Conservation (phyloP, 2,888 invertebrate species). For the Epinotia nisella region DNA sequence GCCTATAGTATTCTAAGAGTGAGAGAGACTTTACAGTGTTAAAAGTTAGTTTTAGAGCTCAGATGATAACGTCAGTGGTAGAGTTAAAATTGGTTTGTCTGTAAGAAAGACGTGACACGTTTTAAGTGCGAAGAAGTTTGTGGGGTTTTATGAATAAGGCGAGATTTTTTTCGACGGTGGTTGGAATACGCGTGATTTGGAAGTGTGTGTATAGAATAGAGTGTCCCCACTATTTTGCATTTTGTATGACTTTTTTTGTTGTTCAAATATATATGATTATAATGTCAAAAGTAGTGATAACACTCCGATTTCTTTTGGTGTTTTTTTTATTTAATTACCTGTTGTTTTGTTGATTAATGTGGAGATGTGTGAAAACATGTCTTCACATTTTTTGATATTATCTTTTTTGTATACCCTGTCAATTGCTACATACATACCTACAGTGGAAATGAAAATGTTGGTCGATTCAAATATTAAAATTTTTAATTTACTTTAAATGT, state of each 20-base stretch:
- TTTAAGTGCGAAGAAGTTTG: neutral
- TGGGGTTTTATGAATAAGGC: neutral
- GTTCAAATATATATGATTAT: neutral
- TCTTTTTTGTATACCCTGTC: slow-evolving; percentile 15
- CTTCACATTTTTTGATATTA: slow-evolving; percentile 18
- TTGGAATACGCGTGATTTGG: slow-evolving; percentile 24
- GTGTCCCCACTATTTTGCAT: slow-evolving; percentile 17
- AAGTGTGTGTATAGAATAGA: slow-evolving; percentile 3
- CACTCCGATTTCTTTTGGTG: slow-evolving; percentile 16
- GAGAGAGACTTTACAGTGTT: neutral
- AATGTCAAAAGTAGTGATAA: neutral
- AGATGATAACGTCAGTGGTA: neutral
- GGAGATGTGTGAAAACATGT: neutral
- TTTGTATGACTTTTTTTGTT: neutral
- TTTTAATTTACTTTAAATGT: too few relatives aligned
- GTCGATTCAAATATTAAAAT: too few relatives aligned
- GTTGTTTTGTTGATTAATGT: slow-evolving; percentile 7
- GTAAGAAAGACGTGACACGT: neutral
- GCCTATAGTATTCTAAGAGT: too few relatives aligned
- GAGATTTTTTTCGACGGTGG: neutral
- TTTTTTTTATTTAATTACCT: slow-evolving; percentile 19
- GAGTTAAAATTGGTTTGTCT: neutral
- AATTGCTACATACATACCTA: too few relatives aligned
- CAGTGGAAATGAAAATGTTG: too few relatives aligned
- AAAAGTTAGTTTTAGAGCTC: neutral